Evolutionary conservation across 2,888 invertebrate genomes (phyloP).

Genomic region (Cerastis rubricosa): DNA sequence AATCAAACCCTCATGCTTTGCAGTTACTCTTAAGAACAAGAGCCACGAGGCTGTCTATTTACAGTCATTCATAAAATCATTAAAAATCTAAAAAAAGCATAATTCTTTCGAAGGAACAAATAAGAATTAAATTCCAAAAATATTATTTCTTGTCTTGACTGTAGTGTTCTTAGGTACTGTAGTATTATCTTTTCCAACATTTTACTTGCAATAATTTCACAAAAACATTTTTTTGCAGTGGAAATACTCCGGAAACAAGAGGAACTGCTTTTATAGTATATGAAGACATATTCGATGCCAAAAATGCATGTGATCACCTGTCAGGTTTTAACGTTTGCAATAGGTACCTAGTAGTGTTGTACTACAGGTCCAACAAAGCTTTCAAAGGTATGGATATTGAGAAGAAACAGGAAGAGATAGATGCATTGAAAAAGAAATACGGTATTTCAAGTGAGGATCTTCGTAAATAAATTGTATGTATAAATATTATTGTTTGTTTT

Average conservation of each 20-base stretch:
- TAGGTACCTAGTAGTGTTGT: conserved; percentile 99
- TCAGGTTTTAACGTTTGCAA: conserved; percentile 99
- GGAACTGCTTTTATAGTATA: conserved; percentile 99
- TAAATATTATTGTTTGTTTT: conserved; percentile 2
- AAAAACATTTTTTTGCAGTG: conserved; percentile 90
- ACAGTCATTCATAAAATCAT: no score
- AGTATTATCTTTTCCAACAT: not conserved
- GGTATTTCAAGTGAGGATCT: conserved; percentile 92
- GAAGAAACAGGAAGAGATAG: conserved; percentile 98
- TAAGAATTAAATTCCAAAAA: no score
- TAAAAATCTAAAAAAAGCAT: no score
- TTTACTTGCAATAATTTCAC: not conserved
- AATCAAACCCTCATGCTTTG: no score
- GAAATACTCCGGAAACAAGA: conserved; percentile 99
- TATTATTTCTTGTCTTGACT: no score
- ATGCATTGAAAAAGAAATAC: conserved; percentile 98
- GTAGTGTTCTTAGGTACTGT: no score
- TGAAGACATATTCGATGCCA: conserved; percentile 99
- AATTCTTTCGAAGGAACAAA: no score
- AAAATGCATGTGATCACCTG: conserved; percentile 99
- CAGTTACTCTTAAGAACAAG: no score
- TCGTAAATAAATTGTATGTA: conserved; percentile 79
- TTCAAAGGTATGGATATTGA: conserved; percentile 98
- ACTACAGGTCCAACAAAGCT: conserved; percentile 99
- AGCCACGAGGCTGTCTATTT: no score